phyloP scores from a whole-genome alignment of 2,888 invertebrate genomes.

The Digitonthophagus gazella region DNA sequence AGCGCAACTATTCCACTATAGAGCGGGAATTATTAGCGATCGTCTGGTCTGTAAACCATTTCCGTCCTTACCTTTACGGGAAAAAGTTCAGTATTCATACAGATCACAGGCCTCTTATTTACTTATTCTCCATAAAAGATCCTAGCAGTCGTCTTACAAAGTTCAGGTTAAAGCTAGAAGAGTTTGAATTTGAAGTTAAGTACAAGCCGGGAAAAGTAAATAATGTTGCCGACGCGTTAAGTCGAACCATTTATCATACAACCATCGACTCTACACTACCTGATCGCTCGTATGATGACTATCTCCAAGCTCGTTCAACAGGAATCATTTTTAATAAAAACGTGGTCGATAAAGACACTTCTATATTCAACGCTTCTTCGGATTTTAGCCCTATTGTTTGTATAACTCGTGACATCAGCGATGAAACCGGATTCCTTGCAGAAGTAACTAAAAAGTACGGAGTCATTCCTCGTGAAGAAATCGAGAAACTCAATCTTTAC shows the following conservation, averaged over 20 bases:
- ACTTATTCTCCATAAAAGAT: constrained; percentile 4
- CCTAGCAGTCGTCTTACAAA: constrained; percentile 6
- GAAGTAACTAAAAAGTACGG: background rate
- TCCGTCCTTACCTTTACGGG: constrained; percentile 1
- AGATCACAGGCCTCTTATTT: constrained; percentile 1
- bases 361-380: background rate
- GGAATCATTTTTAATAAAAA: background rate
- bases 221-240: constrained; percentile 3
- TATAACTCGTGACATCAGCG: background rate
- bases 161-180: constrained; percentile 3
- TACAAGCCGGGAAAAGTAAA: constrained; percentile 5
- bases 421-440: background rate
- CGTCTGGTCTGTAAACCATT: background rate
- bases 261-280: too few species aligned
- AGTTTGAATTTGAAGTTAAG: background rate
- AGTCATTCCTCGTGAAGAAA: background rate
- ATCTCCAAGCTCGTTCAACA: background rate
- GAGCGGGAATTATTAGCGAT: constrained; percentile 20
- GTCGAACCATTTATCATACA: background rate
- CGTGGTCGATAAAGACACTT: background rate
- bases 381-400: background rate
- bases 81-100: background rate
- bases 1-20: too few species aligned
- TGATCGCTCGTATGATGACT: too few species aligned
- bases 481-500: background rate